Evolutionary conservation across 1,140 invertebrate genomes (phyloP), one percentile per base, ranked within the genome.

Genomic region (Zeugodacus cucurbitae): DNA sequence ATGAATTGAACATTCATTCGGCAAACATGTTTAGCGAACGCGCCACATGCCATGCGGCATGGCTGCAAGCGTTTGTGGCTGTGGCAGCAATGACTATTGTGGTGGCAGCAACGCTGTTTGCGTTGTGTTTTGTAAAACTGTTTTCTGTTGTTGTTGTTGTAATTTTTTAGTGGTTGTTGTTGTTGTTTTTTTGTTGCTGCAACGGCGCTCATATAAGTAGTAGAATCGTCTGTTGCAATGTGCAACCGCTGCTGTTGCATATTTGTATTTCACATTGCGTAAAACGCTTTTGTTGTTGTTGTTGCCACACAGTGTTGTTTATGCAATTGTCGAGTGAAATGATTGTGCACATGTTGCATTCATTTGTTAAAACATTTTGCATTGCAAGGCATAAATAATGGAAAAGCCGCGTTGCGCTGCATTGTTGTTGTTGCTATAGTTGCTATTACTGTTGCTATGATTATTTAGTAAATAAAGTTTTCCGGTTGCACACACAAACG

Each of bases 1-100:
- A 92, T 92, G 91, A 92, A 92, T 92, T 92, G 91, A 92, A 92
- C 91, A 92, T 92, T 92, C 41, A 29, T 82, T 92, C 91, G 91
- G 91, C 89, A 92, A 92, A 92, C 91, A 92, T 92, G 91, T 92
- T 92, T 92, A 90, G 90, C 74, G 74, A 48, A 26, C 41, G 41
- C 74, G 74, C 74, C 32, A 37, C 67, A 41, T 41, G 34, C 4
- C 67, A 41, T 48, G 29, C 44, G 32, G 17, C 20, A 10, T 78
- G 32, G 20, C 32, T 22, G 34, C 64, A 11, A 32, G 34, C 34
- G 67, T 5, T n/a, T 34, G 64, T 34, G 29, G 26, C 26, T 54
- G 48, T 20, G 48, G 29, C 62, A 67, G 5, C 62, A 14, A 67
- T 62, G 26, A 7, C 26, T 14, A 14, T 14, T 58, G 6, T 58